Conservation (phyloP, 2,888 invertebrate species). For the Cryptus viduatorius region DNA sequence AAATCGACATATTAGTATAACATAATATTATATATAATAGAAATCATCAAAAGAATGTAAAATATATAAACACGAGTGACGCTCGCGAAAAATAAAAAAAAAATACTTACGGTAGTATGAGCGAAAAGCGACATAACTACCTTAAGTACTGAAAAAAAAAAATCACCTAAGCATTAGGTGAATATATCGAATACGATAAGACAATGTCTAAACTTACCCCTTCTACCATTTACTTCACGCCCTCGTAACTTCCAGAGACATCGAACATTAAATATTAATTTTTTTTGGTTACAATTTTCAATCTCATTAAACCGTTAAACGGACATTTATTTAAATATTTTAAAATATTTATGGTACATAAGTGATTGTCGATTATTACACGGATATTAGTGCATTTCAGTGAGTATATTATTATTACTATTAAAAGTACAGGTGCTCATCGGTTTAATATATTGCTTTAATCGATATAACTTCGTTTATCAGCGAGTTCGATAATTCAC, state of each 20-base stretch:
- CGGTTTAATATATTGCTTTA: not conserved
- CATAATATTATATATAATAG: no score
- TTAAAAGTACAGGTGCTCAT: not conserved
- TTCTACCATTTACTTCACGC: not conserved
- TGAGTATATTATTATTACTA: not conserved
- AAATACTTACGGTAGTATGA: no score
- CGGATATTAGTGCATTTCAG: not conserved
- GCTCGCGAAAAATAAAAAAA: no score
- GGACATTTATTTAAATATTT: conserved; percentile 10
- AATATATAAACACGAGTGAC: no score
- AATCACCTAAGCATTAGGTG: not conserved
- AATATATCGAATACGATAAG: not conserved
- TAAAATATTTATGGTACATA: not conserved
- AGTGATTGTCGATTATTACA: conserved; percentile 30
- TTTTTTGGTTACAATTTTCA: not conserved
- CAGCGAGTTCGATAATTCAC: not conserved
- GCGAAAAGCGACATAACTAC: not conserved
- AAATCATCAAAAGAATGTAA: no score
- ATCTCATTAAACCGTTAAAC: conserved; percentile 16
- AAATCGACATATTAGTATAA: no score
- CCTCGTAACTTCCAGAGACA: not conserved
- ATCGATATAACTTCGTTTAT: not conserved
- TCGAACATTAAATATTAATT: no score
- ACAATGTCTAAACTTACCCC: conserved; percentile 7
- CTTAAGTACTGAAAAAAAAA: no score